A percentile compares a stretch with the other conserved stretches of the same genome.
phyloP scores from a whole-genome alignment of 2,113 vertebrate genomes.

The Pseudopipra pipra region DNA sequence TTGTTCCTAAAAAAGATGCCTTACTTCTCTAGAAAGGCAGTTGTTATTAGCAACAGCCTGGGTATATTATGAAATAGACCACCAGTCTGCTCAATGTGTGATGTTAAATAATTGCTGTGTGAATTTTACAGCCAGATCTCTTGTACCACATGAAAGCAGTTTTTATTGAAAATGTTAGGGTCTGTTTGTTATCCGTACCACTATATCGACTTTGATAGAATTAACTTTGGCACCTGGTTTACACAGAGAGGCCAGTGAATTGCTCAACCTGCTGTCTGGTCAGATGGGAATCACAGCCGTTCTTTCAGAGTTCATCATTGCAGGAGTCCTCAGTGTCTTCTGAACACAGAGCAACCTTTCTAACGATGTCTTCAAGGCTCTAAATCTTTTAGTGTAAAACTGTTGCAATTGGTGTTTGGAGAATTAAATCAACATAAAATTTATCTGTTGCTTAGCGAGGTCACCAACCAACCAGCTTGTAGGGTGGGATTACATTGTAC shows the following conservation, averaged over 20 bases:
- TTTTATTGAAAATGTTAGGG: background rate
- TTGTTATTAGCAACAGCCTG: background rate
- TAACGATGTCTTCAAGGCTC: accelerated
- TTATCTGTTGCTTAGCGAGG: background rate
- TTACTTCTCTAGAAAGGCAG: background rate
- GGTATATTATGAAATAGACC: background rate
- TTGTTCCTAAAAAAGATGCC: background rate
- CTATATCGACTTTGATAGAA: accelerated
- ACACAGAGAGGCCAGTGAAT: background rate
- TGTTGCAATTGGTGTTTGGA: background rate
- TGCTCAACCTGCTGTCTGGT: background rate
- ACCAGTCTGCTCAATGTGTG: background rate
- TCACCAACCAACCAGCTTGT: background rate
- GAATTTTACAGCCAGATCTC: background rate
- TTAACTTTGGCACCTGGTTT: background rate
- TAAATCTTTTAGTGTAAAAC: background rate
- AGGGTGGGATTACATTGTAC: background rate
- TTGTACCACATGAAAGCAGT: background rate
- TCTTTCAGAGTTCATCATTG: background rate
- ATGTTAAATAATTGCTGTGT: background rate
- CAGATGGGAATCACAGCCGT: background rate
- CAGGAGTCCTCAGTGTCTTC: background rate
- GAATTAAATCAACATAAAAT: background rate
- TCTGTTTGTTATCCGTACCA: background rate
- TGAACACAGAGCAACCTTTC: background rate